Conservation (phyloP, 1,140 invertebrate species). For the Glomeris maerens region DNA sequence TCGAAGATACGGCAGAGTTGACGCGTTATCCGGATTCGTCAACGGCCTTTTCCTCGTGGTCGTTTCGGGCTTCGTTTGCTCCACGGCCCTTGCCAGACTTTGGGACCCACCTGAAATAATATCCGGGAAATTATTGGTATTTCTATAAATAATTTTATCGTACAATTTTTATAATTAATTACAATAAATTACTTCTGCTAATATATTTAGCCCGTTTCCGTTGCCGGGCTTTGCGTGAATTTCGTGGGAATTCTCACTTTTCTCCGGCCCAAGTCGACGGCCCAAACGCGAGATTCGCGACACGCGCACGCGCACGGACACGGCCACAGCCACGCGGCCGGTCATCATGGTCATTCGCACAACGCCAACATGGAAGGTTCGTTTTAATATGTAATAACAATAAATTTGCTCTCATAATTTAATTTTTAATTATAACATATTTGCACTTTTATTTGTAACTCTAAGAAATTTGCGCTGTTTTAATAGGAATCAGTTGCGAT, state of each 20-base stretch:
- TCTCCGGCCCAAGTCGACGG: too few relatives aligned
- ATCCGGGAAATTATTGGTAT: constrained; percentile 39
- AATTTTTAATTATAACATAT: too few relatives aligned
- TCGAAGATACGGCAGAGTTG: constrained; percentile 39
- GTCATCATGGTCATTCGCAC: too few relatives aligned
- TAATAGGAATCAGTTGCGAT: too few relatives aligned
- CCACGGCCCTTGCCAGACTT: constrained; percentile 38
- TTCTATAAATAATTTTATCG: constrained; percentile 6
- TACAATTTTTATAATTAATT: constrained; percentile 4
- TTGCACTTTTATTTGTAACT: too few relatives aligned
- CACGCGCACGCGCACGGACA: constrained; percentile 35
- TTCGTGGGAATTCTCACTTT: constrained; percentile 44
- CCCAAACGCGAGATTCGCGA: constrained; percentile 19
- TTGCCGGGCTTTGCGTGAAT: constrained; percentile 41
- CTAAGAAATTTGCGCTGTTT: too few relatives aligned
- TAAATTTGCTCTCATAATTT: too few relatives aligned
- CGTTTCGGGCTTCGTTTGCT: constrained; percentile 41
- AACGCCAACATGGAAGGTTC: constrained; percentile 49
- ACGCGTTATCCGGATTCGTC: constrained; percentile 43
- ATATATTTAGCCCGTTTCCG: constrained; percentile 35
- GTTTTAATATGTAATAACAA: too few relatives aligned
- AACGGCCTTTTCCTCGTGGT: constrained; percentile 45
- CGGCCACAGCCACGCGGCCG: constrained; percentile 35
- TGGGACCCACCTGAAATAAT: constrained; percentile 42
- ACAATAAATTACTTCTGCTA: neutral